phyloP scores from a whole-genome alignment of 1,140 invertebrate genomes.

The Solenopsis fugax region DNA sequence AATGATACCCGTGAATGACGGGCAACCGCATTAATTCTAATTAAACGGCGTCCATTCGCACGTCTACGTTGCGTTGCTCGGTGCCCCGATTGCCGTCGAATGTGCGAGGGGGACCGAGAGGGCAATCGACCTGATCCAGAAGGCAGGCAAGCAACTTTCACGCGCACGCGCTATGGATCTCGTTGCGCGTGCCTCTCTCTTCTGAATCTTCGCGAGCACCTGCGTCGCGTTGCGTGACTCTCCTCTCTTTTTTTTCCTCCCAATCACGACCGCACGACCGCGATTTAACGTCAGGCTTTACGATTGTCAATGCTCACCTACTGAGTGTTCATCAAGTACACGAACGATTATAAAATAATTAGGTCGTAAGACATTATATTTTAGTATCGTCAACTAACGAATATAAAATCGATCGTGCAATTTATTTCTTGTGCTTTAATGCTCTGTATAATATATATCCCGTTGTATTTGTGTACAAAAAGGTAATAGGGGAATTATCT shows the following conservation, averaged over 20 bases:
- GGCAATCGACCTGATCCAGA: constrained; percentile 59
- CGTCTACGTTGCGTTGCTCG: constrained; percentile 25
- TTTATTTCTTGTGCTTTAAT: background rate
- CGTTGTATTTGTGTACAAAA: background rate
- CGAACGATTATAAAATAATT: constrained; percentile 28
- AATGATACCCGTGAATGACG: constrained; percentile 67
- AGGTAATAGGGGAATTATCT: background rate
- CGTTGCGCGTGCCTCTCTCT: constrained; percentile 77
- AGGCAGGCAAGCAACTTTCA: constrained; percentile 74
- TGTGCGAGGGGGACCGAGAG: constrained; percentile 5
- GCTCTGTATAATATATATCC: background rate
- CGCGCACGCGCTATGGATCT: constrained; percentile 78
- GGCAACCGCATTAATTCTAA: constrained; percentile 79
- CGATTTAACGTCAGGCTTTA: constrained; percentile 78
- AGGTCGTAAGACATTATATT: background rate
- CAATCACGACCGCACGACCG: constrained; percentile 64
- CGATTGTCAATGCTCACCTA: constrained; percentile 73
- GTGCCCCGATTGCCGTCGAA: constrained; percentile 41
- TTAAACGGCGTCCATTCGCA: constrained; percentile 74
- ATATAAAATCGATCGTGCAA: background rate
- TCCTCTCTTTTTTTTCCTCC: constrained; percentile 37
- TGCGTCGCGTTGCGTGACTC: constrained; percentile 76
- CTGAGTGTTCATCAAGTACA: constrained; percentile 11
- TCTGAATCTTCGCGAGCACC: constrained; percentile 69
- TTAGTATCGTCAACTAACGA: background rate